Base-by-base conservation (phyloP, 2,113 vertebrate species). In the Toxotes jaculatrix region DNA sequence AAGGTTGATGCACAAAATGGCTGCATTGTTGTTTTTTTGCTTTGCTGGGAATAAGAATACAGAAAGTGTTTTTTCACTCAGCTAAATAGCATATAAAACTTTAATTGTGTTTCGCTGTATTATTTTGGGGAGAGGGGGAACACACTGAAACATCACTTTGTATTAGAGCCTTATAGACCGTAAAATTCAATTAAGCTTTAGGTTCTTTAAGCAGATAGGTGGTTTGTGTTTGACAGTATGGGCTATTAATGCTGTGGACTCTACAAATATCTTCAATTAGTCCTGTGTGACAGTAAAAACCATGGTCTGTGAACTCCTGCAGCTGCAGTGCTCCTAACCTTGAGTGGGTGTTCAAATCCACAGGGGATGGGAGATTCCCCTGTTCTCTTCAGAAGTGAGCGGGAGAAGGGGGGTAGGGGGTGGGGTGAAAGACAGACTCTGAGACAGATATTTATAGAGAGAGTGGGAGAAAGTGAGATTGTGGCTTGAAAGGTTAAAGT, bases 391-490 rank as follows among this genome's bases (percentile, higher is more conserved):
- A 63, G 63, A 84, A 73, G 82, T 31, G 36, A 83, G 47, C 16
- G 11, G 64, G 27, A 57, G 68, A 51, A 36, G 9, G 45, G 60
- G n/a, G 5, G 21, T 36, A 6, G 6, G 7, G 45, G 56, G 43
- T 43, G 74, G 40, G 27, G 51, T 3, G 4, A 69, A 21, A 66
- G 43, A 82, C 65, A 80, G 82, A 85, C 82, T 88, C 49, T 21
- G 77, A 89, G 85, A 89, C 79, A 74, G 84, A 89, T 90, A 93
- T 92, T 93, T 93, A 90, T 90, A 93, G 92, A 88, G 80, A 49
- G 74, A 89, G 86, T 88, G 89, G 85, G 83, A 89, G 85, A 90
- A 79, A 85, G 68, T 76, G 76, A 90, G 88, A 90, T 73, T 74
- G 70, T 72, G 79, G 73, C 78, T 90, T 91, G 87, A 91, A 89